A percentile compares a stretch with the other conserved stretches of the same genome.
Evolutionary conservation across 2,888 invertebrate genomes (phyloP).

Genomic region (Sepiola atlantica): DNA sequence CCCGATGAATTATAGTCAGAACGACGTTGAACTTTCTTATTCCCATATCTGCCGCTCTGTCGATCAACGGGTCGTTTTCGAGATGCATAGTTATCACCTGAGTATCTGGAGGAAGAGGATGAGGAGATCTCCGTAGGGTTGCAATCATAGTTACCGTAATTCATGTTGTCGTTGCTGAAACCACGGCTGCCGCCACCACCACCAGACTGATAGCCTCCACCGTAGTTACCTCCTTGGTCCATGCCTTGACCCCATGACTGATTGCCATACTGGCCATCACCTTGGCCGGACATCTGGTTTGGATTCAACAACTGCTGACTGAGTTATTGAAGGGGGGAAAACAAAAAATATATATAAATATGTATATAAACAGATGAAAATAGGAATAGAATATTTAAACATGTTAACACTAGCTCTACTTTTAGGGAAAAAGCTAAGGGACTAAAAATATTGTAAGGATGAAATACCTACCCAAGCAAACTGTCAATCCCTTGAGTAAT

Average conservation of each 20-base stretch:
- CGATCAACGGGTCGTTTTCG: conserved; percentile 38
- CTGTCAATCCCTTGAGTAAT: conserved; percentile 43
- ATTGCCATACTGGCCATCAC: conserved; percentile 36
- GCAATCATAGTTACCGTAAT: conserved; percentile 38
- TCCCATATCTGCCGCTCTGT: conserved; percentile 36
- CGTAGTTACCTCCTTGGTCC: conserved; percentile 45
- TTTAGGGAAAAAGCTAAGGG: neutral
- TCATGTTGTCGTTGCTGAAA: conserved; percentile 41
- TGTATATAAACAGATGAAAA: neutral
- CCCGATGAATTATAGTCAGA: conserved; percentile 44
- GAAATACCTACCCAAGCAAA: conserved; percentile 32
- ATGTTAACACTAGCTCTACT: neutral
- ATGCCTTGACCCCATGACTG: conserved; percentile 44
- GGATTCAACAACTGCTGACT: conserved; percentile 36
- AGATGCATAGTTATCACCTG: conserved; percentile 34
- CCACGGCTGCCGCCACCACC: neutral
- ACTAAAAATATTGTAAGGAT: neutral
- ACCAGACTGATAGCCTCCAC: conserved; percentile 39
- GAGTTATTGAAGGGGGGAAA: neutral
- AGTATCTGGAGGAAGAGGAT: conserved; percentile 38
- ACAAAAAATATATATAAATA: neutral
- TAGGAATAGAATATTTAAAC: neutral
- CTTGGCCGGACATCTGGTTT: conserved; percentile 37
- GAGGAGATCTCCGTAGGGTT: conserved; percentile 16
- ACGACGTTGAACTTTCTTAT: conserved; percentile 35